Evolutionary conservation across 2,888 invertebrate genomes (phyloP), one percentile per base, ranked within the genome.

Genomic region (Aporophyla nigra): DNA sequence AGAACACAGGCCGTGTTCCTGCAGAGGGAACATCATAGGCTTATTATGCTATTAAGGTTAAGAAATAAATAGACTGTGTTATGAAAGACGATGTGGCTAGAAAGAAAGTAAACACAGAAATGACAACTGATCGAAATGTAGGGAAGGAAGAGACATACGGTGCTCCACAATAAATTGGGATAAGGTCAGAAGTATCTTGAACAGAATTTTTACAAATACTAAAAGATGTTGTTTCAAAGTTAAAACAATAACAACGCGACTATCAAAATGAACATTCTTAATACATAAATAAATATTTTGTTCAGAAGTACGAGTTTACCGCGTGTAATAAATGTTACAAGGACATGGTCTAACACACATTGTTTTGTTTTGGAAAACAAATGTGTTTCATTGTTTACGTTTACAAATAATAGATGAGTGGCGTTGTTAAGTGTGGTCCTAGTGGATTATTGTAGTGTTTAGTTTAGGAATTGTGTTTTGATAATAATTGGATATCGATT

Each of bases 281-380:
- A 75, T 61, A 56, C 7, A 24, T 46, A 82, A 46, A 51, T 62
- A 67, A 74, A 82, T 75, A 67, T 75, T 75, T 51, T 62, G 51
- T 82, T 62, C 24, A 33, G 14, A 49, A 46, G 46, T 46, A 62
- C 53, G 40, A 61, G 59, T 58, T 83, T 14, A 12, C 53, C 24
- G 51, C 73, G 49, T 62, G 51, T 53, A 53, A 56, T 61, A 78
- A 80, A 72, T 83, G 56, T 78, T 78, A 81, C 81, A 84, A 81
- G 81, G 81, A 61, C 80, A 79, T 72, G 53, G 6, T 27, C 19
- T 56, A 51, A 51, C 59, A 53, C 16, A 56, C 5, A 61, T 69
- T 72, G 69, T 83, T 66, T 33, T 78, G 80, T 83, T 81, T 71
- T 51, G 54, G 27, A 53, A 69, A 78, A 81, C 61, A n/a, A 66